These are phyloP conservation scores for Pyrrhia umbra DNA, from an alignment of 2,888 invertebrate genomes.

Conservation along the genomic window DNA sequence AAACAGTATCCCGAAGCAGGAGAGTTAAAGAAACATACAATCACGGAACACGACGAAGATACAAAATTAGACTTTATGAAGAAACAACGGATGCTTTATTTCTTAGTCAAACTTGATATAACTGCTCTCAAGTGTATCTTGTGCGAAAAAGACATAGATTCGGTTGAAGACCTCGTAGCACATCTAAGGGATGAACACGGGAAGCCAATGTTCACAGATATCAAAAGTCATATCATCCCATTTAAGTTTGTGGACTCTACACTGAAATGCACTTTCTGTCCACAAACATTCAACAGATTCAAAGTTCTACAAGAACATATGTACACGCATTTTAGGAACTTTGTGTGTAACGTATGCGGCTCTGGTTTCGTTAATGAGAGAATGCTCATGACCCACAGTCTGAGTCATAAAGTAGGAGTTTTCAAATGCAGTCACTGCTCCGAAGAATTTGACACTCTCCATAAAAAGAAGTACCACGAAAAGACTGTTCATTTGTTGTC, in stretches of 20 bases:
- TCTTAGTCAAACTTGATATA: conserved; percentile 75
- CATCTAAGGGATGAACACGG: conserved; percentile 42
- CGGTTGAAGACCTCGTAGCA: conserved; percentile 33
- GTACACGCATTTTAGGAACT: conserved; percentile 68
- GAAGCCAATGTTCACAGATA: conserved; percentile 47
- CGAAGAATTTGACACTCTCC: conserved; percentile 63
- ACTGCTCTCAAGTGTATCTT: conserved; percentile 61
- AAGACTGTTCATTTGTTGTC: conserved; percentile 59
- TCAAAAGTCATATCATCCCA: conserved; percentile 70
- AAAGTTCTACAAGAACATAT: conserved; percentile 70
- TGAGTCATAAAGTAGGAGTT: conserved; percentile 44
- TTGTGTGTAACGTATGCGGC: conserved; percentile 67
- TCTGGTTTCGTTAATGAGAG: conserved; percentile 59
- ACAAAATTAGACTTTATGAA: conserved; percentile 66
- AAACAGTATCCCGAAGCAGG: conserved; percentile 65
- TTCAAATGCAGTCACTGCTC: conserved; percentile 66
- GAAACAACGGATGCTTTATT: conserved; percentile 57
- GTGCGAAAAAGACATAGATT: conserved; percentile 37
- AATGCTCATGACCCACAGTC: conserved; percentile 37
- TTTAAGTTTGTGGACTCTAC: conserved; percentile 70
- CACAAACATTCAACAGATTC: conserved; percentile 60
- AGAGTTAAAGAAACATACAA: conserved; percentile 74
- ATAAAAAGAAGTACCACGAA: conserved; percentile 65
- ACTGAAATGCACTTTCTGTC: conserved; percentile 64
- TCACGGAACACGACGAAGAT: conserved; percentile 64